Conservation (phyloP, 2,113 vertebrate species). For the Rhodinocichla rosea region DNA sequence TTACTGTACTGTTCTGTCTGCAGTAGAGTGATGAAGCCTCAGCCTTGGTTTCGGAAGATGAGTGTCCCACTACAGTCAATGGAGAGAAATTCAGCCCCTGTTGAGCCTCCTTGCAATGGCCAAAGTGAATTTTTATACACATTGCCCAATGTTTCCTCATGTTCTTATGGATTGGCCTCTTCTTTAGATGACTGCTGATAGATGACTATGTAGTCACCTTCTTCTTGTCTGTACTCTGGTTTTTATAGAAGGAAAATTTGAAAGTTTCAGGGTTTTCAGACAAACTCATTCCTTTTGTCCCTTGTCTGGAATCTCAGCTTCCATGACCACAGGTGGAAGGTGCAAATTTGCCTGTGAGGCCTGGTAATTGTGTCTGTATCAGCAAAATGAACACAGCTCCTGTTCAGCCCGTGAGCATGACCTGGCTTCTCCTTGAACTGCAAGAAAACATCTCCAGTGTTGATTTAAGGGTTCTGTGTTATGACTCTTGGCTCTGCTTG, state of each 20-base stretch:
- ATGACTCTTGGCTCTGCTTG: neutral
- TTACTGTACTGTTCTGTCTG: neutral
- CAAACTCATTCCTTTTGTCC: neutral
- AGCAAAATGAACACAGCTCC: neutral
- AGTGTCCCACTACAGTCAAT: neutral
- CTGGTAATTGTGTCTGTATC: neutral
- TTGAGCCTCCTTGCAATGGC: neutral
- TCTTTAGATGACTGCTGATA: neutral
- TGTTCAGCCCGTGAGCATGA: neutral
- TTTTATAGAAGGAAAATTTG: neutral
- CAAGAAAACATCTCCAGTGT: neutral
- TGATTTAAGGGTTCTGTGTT: neutral
- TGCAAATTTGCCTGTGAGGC: neutral
- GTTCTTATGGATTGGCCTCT: neutral
- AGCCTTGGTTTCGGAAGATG: neutral
- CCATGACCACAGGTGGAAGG: neutral
- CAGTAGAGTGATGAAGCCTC: rapidly evolving
- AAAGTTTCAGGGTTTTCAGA: neutral
- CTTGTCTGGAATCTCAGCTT: neutral
- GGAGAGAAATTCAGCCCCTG: neutral
- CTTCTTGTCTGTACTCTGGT: neutral
- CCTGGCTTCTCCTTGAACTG: neutral
- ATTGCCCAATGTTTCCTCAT: rapidly evolving
- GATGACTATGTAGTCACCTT: neutral
- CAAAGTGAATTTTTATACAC: neutral